Evolutionary conservation across 2,797 vertebrate genomes (phyloP), one percentile per base, ranked within the genome.

Genomic region (Gallirallus australis): DNA sequence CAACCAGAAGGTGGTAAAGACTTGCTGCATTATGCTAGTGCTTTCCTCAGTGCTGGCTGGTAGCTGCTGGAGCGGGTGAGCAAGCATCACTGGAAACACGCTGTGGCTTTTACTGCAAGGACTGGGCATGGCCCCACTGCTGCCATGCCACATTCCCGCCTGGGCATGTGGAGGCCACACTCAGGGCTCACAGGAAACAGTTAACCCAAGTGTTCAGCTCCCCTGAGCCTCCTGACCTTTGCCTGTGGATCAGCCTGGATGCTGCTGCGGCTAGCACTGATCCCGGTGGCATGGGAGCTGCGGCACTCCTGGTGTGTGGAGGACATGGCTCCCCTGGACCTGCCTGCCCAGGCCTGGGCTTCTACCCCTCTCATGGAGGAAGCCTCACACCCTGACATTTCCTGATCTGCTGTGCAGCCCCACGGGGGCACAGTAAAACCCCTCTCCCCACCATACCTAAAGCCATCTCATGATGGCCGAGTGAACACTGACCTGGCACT

Each of bases 401-500:
- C 68, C 66, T 27, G 15, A 12, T 7, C 11, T 47, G 42, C 71
- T 31, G 8, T 11, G 71, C 59, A 63, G 31, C 28, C 37, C 54
- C 12, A 21, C 1, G 0, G 12, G 21, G 8, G 30, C 42, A 52
- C 27, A 19, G 60, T 1, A 15, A 7, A 66, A 37, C 31, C 3
- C 1, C 3, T n/a, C 14, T 33, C 56, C 37, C 18, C 4, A 9
- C 45, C 33, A 23, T 3, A 39, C 9, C 3, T 24, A 24, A 64
- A 47, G 52, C 30, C 15, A 2, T 1, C 9, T 45, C 13, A 7
- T 0, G 2, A 15, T 2, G 25, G 15, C 6, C 0, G 2, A 76
- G 45, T 0, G 0, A 47, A 59, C 50, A 19, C 0, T 0, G 2
- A 35, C 31, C 28, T 40, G 52, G 20, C 56, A 39, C 1, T 6